A percentile compares a stretch with the other conserved stretches of the same genome.
Conservation (phyloP, 2,113 vertebrate genomes). For the Micronisus gabar region DNA sequence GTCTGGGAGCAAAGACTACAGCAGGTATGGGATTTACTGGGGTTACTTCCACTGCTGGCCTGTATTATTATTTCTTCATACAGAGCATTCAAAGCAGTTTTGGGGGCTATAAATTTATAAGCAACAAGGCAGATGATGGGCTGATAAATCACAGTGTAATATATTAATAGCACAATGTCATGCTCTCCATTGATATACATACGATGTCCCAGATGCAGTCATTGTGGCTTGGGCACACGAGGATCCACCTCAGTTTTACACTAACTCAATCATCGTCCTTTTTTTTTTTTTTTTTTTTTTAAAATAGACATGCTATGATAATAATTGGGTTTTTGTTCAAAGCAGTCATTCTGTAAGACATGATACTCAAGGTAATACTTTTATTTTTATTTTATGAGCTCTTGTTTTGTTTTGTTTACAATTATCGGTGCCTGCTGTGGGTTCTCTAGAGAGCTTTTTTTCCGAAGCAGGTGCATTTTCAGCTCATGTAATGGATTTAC, state of each 20-base stretch:
- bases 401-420: conserved; percentile 60
- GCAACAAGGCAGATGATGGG: not conserved
- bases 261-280: not conserved
- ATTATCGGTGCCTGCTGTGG: not conserved
- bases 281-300: not conserved
- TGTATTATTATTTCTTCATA: not conserved
- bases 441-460: conserved; percentile 40
- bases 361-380: conserved; percentile 45
- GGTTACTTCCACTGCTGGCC: not conserved
- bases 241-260: not conserved
- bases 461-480: conserved; percentile 44
- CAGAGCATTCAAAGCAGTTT: not conserved
- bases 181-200: not conserved
- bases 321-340: conserved; percentile 15
- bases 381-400: conserved; percentile 41
- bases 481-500: conserved; percentile 55
- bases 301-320: not conserved
- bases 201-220: not conserved
- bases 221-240: not conserved
- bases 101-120: not conserved
- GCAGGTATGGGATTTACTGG: not conserved
- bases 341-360: conserved; percentile 32
- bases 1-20: not conserved
- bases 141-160: not conserved
- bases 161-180: not conserved